Percentiles rank a stretch among this genome's conserved stretches.
phyloP scores from a whole-genome alignment of 2,888 invertebrate species.

The Cordilura impudica region DNA sequence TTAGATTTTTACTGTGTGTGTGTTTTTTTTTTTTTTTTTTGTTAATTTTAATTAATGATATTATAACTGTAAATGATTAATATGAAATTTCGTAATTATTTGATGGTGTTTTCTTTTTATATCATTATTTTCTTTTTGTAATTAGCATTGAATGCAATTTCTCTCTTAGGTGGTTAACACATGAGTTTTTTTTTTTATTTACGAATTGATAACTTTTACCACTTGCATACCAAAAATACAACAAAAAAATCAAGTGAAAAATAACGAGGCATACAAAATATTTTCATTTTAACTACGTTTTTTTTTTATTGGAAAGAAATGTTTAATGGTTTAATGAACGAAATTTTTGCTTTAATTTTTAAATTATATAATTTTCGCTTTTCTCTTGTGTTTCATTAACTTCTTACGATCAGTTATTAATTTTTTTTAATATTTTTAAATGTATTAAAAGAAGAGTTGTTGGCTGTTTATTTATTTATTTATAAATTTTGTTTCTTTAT shows the following conservation, averaged over 20 bases:
- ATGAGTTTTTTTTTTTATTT: conserved; percentile 52
- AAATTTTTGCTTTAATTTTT: conserved; percentile 28
- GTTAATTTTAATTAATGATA: not conserved
- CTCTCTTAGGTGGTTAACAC: conserved; percentile 50
- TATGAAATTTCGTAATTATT: not conserved
- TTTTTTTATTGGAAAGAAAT: not conserved
- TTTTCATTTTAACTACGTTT: conserved; percentile 35
- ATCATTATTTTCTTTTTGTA: conserved; percentile 21
- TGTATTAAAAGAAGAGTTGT: not conserved
- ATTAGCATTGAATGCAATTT: conserved; percentile 26
- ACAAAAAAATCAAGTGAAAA: conserved; percentile 16
- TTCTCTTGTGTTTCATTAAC: not conserved
- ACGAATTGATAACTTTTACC: conserved; percentile 48
- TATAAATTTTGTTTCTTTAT: not conserved
- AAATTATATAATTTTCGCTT: conserved; percentile 54
- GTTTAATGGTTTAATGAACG: too few species aligned
- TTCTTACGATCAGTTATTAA: not conserved
- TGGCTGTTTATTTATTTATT: not conserved
- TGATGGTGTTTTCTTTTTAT: not conserved
- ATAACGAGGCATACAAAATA: conserved; percentile 15
- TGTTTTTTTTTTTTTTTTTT: not conserved
- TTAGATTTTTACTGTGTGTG: not conserved
- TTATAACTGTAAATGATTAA: conserved; percentile 11
- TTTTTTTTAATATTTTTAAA: not conserved
- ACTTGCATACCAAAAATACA: conserved; percentile 12